phyloP scores from a whole-genome alignment of 2,888 invertebrate genomes.

The Seira sanloemensis region DNA sequence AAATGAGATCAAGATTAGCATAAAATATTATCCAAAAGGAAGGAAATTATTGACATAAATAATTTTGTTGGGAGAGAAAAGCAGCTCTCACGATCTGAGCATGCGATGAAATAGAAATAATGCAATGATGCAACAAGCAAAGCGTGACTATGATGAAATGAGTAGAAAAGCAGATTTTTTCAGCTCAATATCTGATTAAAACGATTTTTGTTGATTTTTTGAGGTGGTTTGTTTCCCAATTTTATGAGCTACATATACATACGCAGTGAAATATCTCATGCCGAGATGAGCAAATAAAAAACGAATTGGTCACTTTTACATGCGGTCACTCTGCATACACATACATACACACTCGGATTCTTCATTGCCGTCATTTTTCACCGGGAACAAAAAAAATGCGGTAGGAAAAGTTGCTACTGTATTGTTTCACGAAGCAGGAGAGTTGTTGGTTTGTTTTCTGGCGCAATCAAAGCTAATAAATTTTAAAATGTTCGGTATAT shows the following conservation, averaged over 20 bases:
- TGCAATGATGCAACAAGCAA: constrained; percentile 6
- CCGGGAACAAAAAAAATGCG: background rate
- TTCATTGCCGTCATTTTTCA: constrained; percentile 28
- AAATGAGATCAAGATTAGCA: constrained; percentile 55
- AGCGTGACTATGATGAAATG: constrained; percentile 1
- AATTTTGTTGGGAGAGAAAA: background rate
- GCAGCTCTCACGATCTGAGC: background rate
- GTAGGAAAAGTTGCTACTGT: constrained; percentile 51
- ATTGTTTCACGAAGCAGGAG: constrained; percentile 28
- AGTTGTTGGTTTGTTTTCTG: constrained; percentile 31
- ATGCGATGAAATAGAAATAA: background rate
- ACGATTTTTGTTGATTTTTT: background rate
- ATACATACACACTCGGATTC: no score
- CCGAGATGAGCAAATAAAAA: constrained; percentile 8
- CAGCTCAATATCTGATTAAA: background rate
- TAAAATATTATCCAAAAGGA: constrained; percentile 5
- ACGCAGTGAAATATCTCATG: background rate
- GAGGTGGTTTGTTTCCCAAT: background rate
- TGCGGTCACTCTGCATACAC: constrained; percentile 9
- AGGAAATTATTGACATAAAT: constrained; percentile 8
- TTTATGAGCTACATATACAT: background rate
- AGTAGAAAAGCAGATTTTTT: background rate
- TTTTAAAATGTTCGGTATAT: constrained; percentile 38
- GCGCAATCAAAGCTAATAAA: constrained; percentile 61
- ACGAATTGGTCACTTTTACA: constrained; percentile 1